phyloP scores from a whole-genome alignment of 1,140 invertebrate genomes.

The Neocloeon triangulifer region DNA sequence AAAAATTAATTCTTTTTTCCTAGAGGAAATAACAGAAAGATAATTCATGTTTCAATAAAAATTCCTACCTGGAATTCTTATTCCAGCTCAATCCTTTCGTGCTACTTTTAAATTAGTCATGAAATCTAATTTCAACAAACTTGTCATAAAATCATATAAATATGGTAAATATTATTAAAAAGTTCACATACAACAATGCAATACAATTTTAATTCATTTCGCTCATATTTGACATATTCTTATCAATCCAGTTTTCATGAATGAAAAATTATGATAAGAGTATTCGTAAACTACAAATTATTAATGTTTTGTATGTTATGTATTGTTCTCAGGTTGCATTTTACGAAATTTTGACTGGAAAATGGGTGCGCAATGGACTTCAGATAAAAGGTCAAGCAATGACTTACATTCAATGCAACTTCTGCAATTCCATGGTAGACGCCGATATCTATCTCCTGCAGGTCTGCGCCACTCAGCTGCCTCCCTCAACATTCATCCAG shows the following conservation, averaged over 20 bases:
- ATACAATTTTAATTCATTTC: background rate
- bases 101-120: too few relatives aligned
- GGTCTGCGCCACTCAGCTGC: slow-evolving; percentile 72
- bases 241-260: background rate
- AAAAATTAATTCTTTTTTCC: too few relatives aligned
- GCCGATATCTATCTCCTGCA: slow-evolving; percentile 86
- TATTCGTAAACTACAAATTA: too few relatives aligned
- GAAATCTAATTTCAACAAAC: too few relatives aligned
- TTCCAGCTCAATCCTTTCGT: too few relatives aligned
- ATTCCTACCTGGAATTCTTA: too few relatives aligned
- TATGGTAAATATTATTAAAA: background rate
- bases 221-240: background rate
- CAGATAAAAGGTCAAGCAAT: slow-evolving; percentile 96
- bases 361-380: slow-evolving; percentile 91
- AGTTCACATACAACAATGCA: background rate
- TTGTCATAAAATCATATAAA: too few relatives aligned
- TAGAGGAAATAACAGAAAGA: too few relatives aligned
- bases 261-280: background rate
- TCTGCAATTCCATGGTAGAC: slow-evolving; percentile 95
- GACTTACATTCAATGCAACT: slow-evolving; percentile 97
- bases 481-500: slow-evolving; percentile 62
- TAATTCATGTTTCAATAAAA: too few relatives aligned
- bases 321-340: slow-evolving; percentile 66
- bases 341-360: slow-evolving; percentile 78
- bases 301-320: slow-evolving; percentile 9